These are phyloP conservation scores for Lipotes vexillifer DNA, from an alignment of 2,113 vertebrate genomes.

Conservation along the genomic window DNA sequence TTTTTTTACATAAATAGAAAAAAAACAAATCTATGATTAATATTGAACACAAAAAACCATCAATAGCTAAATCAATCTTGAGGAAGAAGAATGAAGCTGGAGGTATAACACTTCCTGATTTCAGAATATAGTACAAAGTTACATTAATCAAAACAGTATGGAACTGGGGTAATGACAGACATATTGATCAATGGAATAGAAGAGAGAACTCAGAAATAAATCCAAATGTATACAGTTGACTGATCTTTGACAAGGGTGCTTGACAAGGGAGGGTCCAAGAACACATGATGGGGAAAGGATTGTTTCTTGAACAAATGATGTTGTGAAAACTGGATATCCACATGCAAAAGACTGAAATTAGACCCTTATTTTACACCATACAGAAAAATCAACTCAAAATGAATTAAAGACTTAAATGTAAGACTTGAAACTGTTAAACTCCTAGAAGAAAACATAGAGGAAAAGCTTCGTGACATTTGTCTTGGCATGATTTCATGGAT, in stretches of 20 bases:
- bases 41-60: not conserved
- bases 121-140: not conserved
- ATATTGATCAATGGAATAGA: not conserved
- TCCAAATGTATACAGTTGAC: not conserved
- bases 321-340: not conserved
- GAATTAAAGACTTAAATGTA: not conserved
- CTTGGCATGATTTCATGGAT: not conserved
- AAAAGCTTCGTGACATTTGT: not conserved
- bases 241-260: not conserved
- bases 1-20: not conserved
- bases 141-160: not conserved
- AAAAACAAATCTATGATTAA: not conserved
- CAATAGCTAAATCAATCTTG: not conserved
- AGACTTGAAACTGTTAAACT: not conserved
- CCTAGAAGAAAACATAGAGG: not conserved
- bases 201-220: not conserved
- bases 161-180: not conserved
- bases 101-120: not conserved
- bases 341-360: not conserved
- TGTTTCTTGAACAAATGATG: not conserved
- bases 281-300: not conserved
- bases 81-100: not conserved
- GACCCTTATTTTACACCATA: not conserved
- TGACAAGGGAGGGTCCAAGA: not conserved
- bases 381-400: not conserved